These are phyloP conservation scores for Drosophila ercepeae DNA, from an alignment of 1,140 invertebrate species.

Conservation along the genomic window DNA sequence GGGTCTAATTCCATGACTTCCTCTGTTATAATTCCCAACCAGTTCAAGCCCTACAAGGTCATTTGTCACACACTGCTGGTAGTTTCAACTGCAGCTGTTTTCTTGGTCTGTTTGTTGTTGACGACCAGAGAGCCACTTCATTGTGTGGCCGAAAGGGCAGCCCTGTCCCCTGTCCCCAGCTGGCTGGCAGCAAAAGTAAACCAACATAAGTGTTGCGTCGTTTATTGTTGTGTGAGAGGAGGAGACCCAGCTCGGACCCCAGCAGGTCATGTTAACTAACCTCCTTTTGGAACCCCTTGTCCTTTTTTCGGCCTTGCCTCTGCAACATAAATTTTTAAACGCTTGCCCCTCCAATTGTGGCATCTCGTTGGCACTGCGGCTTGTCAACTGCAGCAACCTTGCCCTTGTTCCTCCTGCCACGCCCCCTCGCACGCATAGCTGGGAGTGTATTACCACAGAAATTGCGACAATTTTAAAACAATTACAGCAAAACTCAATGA, in stretches of 20 bases:
- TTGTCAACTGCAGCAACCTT: slow-evolving; percentile 77
- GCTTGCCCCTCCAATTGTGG: slow-evolving; percentile 7
- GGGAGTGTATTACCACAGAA: slow-evolving; percentile 4
- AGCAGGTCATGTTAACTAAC: slow-evolving; percentile 61
- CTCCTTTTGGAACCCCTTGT: slow-evolving; percentile 34
- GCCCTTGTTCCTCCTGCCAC: slow-evolving; percentile 68
- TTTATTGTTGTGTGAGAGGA: slow-evolving; percentile 61
- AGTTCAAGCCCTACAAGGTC: neutral
- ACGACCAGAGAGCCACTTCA: slow-evolving; percentile 61
- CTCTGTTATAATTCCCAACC: neutral
- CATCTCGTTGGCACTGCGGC: slow-evolving; percentile 36
- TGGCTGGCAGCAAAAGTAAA: slow-evolving; percentile 54
- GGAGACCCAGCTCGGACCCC: slow-evolving; percentile 26
- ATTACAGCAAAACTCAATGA: slow-evolving; percentile 45
- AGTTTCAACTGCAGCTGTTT: slow-evolving; percentile 36
- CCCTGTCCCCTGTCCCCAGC: too few relatives aligned
- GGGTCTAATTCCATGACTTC: too few relatives aligned
- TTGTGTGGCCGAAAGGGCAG: slow-evolving; percentile 42
- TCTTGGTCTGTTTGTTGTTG: slow-evolving; percentile 21
- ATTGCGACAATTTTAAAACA: slow-evolving; percentile 49
- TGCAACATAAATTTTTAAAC: slow-evolving; percentile 76
- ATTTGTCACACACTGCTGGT: slow-evolving; percentile 27
- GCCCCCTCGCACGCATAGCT: slow-evolving; percentile 18
- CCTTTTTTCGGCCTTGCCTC: slow-evolving; percentile 60
- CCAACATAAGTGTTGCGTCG: slow-evolving; percentile 79